Evolutionary conservation across 2,113 vertebrate species (phyloP), one percentile per base, ranked within the genome.

Genomic region (Scopus umbretta): DNA sequence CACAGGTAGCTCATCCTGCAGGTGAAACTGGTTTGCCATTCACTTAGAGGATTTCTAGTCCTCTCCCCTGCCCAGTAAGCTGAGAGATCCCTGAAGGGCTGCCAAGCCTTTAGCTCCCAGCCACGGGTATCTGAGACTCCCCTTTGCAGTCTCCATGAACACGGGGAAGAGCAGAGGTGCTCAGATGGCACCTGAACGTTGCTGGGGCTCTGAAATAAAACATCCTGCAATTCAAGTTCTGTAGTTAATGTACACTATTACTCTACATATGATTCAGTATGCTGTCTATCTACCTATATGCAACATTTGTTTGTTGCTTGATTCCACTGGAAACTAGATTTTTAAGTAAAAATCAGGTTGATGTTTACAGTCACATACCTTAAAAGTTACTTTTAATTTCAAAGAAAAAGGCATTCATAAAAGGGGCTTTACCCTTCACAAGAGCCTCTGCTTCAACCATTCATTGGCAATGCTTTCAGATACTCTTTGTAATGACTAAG

Each of bases 81-180:
- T 16, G 42, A 16, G 26, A 58, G 18, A 29, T 8, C 38, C 16
- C 29, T 36, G 30, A 81, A 38, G 12, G 25, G 14, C 4, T 34
- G 70, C n/a, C 16, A 56, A 36, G 26, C 5, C 18, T 92, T 79
- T 16, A 65, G 6, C 22, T 86, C 25, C 75, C 42, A 58, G 59
- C 7, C 19, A 6, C 1, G 0, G 27, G 7, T 40, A 6, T 3
- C 45, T 19, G 42, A 50, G 50, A 61, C 0, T n/a, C 2, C 17
- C 1, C 40, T 83, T 21, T 26, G 34, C 29, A 50, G 38, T 17
- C 8, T 11, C 43, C 5, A 6, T 7, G 10, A 74, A 38, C 52
- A 32, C 65, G 50, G 56, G 34, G 42, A 79, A 27, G 19, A 53
- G 22, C 55, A 45, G 10, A 13, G 47, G 29, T 8, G 18, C 59